Percentiles rank a stretch among this genome's conserved stretches.
Conservation (phyloP, 1,140 invertebrate genomes). For the Yoshiicerus persimilis region DNA sequence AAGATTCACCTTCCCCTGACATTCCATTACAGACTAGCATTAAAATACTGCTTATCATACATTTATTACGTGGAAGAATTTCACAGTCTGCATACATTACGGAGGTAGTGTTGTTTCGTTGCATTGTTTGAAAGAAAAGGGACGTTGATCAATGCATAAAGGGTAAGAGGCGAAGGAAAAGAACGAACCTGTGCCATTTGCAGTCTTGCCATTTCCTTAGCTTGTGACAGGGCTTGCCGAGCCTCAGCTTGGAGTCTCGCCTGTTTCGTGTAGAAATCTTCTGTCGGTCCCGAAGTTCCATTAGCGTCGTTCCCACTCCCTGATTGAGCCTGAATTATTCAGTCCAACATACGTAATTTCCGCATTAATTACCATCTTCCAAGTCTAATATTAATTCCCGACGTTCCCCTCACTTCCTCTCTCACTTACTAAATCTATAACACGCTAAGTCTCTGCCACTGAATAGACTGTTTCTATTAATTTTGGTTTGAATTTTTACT, state of each 20-base stretch:
- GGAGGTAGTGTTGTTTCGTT: neutral
- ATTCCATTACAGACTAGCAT: neutral
- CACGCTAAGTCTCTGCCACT: neutral
- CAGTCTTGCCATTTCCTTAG: slow-evolving; percentile 50
- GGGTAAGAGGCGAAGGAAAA: neutral
- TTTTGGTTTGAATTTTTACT: neutral
- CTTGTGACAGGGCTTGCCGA: slow-evolving; percentile 83
- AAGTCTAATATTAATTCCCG: neutral
- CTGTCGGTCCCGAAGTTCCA: slow-evolving; percentile 54
- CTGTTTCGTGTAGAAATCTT: slow-evolving; percentile 77
- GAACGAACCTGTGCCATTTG: slow-evolving; percentile 9
- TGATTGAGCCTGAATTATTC: slow-evolving; percentile 29
- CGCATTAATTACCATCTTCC: neutral
- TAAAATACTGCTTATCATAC: neutral
- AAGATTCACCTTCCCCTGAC: neutral
- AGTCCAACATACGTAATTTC: neutral
- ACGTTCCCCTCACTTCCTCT: neutral
- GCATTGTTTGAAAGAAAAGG: neutral
- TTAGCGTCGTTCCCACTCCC: slow-evolving; percentile 23
- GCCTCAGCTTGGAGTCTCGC: slow-evolving; percentile 85
- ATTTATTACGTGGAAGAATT: neutral
- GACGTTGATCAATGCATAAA: neutral
- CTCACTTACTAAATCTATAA: neutral
- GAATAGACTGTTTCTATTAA: neutral
- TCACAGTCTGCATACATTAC: neutral